Evolutionary conservation across 2,113 vertebrate species (phyloP), one percentile per base, ranked within the genome.

Genomic region (Caranx melampygus): DNA sequence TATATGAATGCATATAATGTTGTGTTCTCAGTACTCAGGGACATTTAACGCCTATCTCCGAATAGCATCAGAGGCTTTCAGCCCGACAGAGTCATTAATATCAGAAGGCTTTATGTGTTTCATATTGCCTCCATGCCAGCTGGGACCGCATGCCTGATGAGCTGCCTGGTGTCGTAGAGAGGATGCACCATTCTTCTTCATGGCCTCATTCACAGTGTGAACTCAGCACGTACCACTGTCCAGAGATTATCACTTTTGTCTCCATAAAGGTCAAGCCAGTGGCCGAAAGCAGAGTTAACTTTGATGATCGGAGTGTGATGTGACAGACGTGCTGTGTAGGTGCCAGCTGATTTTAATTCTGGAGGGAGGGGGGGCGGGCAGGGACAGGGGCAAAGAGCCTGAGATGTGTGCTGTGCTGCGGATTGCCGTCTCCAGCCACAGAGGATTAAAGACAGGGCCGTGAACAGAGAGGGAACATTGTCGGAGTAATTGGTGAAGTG

Each of bases 1-100:
- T 91, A 91, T 91, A 92, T 91, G 90, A 91, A 93, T 89, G 76
- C 85, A 55, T 69, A 87, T 92, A 92, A 89, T 90, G 90, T 87
- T 88, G 92, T 92, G 82, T 69, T 88, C 85, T 75, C 90, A 83
- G 85, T 85, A 86, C 81, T 81, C 74, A 4, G 84, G 80, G 84
- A 83, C 88, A 89, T 93, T 92, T 91, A 91, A 79, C 82, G 42
- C 81, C 89, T 89, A 84, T 92, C 92, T 92, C 55, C 44, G 88
- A 92, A 92, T 91, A 92, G 88, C 90, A 92, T 94, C 86, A 78
- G 84, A 87, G 88, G 87, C 87, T 90, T 66, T 89, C 85, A 88
- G 87, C 84, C 78, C 72, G 81, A 89, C 88, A 90, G 66, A 84
- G 90, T 90, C 91, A 88, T 94, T 93, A 91, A 93, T 92, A 91